Conservation (phyloP, 1,140 invertebrate species). For the Penaeus vannamei region DNA sequence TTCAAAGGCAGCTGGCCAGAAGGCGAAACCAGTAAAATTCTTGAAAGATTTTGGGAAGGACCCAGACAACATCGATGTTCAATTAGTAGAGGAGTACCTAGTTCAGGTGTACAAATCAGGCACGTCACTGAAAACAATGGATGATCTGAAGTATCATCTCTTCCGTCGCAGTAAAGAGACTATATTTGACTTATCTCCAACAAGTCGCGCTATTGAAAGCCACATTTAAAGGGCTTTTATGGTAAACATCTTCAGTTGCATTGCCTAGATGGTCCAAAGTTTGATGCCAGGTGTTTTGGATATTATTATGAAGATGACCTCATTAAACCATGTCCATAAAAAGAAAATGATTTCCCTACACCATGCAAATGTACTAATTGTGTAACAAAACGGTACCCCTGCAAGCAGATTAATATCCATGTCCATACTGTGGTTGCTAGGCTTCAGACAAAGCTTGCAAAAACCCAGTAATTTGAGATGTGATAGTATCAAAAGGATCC, state of each 20-base stretch:
- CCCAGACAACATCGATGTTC: too few species aligned
- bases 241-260: too few species aligned
- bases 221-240: too few species aligned
- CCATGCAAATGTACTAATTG: slow-evolving; percentile 3
- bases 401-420: neutral
- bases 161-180: neutral
- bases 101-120: slow-evolving; percentile 25
- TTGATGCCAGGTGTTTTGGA: slow-evolving; percentile 18
- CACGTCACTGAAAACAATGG: slow-evolving; percentile 26
- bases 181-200: slow-evolving; percentile 28
- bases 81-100: slow-evolving; percentile 16
- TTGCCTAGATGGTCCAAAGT: too few species aligned
- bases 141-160: slow-evolving; percentile 13
- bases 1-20: too few species aligned
- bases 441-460: slow-evolving; percentile 18
- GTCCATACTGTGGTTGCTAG: slow-evolving; percentile 26
- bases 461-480: too few species aligned
- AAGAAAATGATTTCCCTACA: slow-evolving; percentile 12
- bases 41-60: too few species aligned
- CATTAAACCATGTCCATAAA: neutral
- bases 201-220: too few species aligned
- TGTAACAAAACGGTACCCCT: neutral
- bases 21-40: too few species aligned
- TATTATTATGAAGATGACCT: neutral
- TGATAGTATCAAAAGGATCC: too few species aligned